Percentiles rank a stretch among this genome's conserved stretches.
Evolutionary conservation across 2,113 vertebrate species (phyloP).

Genomic region (Zapus hudsonius): DNA sequence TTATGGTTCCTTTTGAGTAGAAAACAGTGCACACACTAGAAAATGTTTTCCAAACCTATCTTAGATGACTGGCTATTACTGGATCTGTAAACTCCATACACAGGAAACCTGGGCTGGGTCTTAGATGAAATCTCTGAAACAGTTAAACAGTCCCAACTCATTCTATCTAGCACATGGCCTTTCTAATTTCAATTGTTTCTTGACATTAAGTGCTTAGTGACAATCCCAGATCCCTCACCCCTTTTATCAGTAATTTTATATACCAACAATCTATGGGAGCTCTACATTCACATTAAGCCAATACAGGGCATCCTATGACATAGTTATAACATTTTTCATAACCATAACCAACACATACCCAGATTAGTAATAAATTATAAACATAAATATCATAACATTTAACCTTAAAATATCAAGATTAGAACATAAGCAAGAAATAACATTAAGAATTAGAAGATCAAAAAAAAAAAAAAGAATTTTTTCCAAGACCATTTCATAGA

Average conservation of each 20-base stretch:
- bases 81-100: not conserved
- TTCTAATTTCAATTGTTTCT: conserved; percentile 1
- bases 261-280: not conserved
- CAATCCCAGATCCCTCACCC: not conserved
- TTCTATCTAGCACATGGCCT: not conserved
- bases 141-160: not conserved
- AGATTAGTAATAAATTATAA: not conserved
- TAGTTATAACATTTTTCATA: not conserved
- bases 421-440: not conserved
- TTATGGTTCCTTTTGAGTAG: not conserved
- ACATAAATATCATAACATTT: not conserved
- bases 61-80: not conserved
- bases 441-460: not conserved
- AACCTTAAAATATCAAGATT: not conserved
- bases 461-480: too few relatives aligned
- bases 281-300: not conserved
- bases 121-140: not conserved
- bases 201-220: not conserved
- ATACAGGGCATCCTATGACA: not conserved
- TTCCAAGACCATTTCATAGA: not conserved
- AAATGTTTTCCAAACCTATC: not conserved
- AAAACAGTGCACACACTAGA: not conserved
- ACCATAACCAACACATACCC: not conserved
- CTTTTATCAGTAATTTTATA: not conserved
- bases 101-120: not conserved